Base-by-base conservation (phyloP, 1,140 invertebrate genomes). In the Odontomachus brunneus region DNA sequence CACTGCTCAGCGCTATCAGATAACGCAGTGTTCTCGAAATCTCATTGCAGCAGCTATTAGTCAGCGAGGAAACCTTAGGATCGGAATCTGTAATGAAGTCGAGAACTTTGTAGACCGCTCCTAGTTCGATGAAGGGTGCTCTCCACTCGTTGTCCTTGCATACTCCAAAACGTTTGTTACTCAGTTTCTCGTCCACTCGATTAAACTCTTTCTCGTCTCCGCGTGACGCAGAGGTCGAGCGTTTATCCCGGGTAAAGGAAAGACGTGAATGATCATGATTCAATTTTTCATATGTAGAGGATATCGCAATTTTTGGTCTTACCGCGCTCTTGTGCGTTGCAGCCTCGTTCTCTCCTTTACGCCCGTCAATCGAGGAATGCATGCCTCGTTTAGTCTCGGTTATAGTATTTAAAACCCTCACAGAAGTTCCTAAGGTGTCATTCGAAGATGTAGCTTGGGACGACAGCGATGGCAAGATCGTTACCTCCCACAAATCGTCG, bases 81-180 rank as follows among this genome's bases (percentile, higher is more conserved):
- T 76, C 55, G 9, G 82, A 73, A 2, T 75, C 33, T 24, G 60
- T 73, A 2, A 90, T 49, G 0, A 59, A 29, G 15, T 85, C 53
- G 1, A 89, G 55, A 38, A 90, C 76, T 51, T 86, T 89, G 12
- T 62, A 48, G 9, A 86, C 33, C 17, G 87, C 89, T 7, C 75
- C 73, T 29, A 90, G 24, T 24, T 91, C 89, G 11, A 90, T 11
- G 14, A 88, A 80, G 0, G 83, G 86, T 1, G 22, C 49, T 1
- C 15, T 17, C 11, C 3, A 33, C 14, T 24, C 14, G 14, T 59
- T 66, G 12, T 78, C 57, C 22, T 49, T 22, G 49, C 22, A n/a
- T 2, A 33, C 44, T 9, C 48, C 49, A 24, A 26, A n/a, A 63
- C 4, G 24, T 17, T 14, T 17, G 19, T 51, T 9, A 38, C 5